phyloP scores from a whole-genome alignment of 2,888 invertebrate species.

The Allolobophora icterica region DNA sequence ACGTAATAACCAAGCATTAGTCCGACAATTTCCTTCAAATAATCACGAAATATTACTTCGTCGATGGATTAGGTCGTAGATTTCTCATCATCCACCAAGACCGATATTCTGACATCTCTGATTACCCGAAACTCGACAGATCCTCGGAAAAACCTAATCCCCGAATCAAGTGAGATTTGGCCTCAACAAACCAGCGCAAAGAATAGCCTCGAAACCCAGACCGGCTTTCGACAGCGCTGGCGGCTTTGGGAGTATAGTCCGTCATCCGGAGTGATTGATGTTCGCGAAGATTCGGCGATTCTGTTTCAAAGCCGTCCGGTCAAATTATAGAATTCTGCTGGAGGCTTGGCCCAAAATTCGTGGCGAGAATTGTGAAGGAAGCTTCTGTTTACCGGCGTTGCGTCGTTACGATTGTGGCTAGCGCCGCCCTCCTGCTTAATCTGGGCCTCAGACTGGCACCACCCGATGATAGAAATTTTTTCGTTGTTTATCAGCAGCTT shows the following conservation, averaged over 20 bases:
- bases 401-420: too few species aligned
- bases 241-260: neutral
- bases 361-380: neutral
- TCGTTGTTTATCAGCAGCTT: too few species aligned
- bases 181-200: neutral
- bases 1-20: neutral
- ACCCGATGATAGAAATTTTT: too few species aligned
- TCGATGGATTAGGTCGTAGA: neutral
- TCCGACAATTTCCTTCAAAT: neutral
- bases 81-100: neutral
- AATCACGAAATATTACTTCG: conserved; percentile 9
- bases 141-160: neutral
- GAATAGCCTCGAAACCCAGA: neutral
- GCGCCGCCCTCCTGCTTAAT: too few species aligned
- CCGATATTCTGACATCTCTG: neutral
- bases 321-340: neutral
- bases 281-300: neutral
- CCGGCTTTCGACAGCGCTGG: neutral
- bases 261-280: neutral
- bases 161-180: neutral
- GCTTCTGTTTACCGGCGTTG: too few species aligned
- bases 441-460: too few species aligned
- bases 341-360: neutral
- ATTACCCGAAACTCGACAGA: neutral
- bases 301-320: neutral